Evolutionary conservation across 2,113 vertebrate genomes (phyloP).

Genomic region (Anoplopoma fimbria): DNA sequence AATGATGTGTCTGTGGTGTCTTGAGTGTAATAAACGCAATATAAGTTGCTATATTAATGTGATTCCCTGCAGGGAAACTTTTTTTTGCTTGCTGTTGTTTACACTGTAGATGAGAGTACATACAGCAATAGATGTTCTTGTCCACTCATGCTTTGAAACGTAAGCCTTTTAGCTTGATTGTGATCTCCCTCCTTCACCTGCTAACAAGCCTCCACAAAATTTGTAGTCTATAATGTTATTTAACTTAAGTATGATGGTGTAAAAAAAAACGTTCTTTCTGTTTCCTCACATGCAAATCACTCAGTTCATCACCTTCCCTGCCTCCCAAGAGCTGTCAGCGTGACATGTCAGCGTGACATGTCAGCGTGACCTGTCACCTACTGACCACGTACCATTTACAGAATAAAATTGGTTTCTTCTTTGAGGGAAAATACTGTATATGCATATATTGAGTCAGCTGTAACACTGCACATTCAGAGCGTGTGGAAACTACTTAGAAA

Average conservation of each 20-base stretch:
- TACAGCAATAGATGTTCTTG: background rate
- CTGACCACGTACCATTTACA: conserved; percentile 12
- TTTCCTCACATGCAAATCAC: conserved; percentile 3
- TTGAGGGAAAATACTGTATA: background rate
- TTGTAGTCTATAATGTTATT: background rate
- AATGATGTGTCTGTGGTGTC: background rate
- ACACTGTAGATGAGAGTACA: conserved; percentile 17
- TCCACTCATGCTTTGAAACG: conserved; percentile 22
- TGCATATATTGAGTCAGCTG: background rate
- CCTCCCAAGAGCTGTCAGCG: background rate
- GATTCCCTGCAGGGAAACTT: conserved; percentile 12
- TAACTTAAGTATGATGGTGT: background rate
- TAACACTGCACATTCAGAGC: background rate
- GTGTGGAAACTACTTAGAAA: background rate
- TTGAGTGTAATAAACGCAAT: background rate
- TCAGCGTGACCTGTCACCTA: background rate
- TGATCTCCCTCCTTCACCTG: background rate
- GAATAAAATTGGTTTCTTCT: conserved; percentile 11
- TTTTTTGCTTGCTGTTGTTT: background rate
- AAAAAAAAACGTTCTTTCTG: background rate
- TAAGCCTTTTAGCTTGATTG: conserved; percentile 20
- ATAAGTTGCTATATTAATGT: background rate
- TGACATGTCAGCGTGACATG: conserved; percentile 18
- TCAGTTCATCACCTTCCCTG: background rate
- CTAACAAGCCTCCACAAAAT: background rate